Conservation (phyloP, 2,888 invertebrate species). For the Aporophyla lueneburgensis region DNA sequence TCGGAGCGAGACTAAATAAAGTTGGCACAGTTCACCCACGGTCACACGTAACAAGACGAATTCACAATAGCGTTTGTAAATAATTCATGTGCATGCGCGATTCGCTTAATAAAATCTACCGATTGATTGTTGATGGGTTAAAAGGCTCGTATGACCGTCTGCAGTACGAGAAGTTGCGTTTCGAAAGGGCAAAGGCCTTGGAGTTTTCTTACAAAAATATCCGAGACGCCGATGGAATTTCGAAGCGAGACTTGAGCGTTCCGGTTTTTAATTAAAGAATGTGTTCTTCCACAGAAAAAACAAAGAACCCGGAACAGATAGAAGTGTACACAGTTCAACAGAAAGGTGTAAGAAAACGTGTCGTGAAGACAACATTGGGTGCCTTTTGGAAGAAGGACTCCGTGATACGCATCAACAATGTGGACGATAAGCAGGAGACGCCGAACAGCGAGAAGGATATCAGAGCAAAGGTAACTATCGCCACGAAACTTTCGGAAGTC, state of each 20-base stretch:
- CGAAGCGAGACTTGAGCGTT: slow-evolving; percentile 46
- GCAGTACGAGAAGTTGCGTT: slow-evolving; percentile 59
- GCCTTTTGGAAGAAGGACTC: slow-evolving; percentile 93
- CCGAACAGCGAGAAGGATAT: slow-evolving; percentile 93
- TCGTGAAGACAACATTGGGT: slow-evolving; percentile 91
- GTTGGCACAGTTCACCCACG: slow-evolving; percentile 76
- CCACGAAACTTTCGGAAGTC: slow-evolving; percentile 65
- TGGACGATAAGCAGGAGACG: slow-evolving; percentile 93
- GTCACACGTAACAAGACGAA: slow-evolving; percentile 73
- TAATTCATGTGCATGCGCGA: slow-evolving; percentile 75
- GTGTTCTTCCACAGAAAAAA: slow-evolving; percentile 91
- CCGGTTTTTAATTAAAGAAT: slow-evolving; percentile 55
- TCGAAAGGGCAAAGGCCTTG: slow-evolving; percentile 73
- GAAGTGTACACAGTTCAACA: slow-evolving; percentile 92
- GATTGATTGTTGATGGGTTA: slow-evolving; percentile 71
- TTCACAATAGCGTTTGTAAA: slow-evolving; percentile 84
- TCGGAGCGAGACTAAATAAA: slow-evolving; percentile 78
- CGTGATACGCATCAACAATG: slow-evolving; percentile 93
- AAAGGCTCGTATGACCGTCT: slow-evolving; percentile 67
- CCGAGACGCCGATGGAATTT: slow-evolving; percentile 57
- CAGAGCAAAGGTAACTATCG: slow-evolving; percentile 91
- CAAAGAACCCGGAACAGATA: slow-evolving; percentile 93
- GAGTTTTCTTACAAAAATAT: slow-evolving; percentile 53
- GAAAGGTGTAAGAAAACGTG: slow-evolving; percentile 91
- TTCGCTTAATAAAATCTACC: slow-evolving; percentile 72